Percentiles rank a stretch among this genome's conserved stretches.
phyloP scores from a whole-genome alignment of 2,888 invertebrate species.

The Drosophila ochracea region DNA sequence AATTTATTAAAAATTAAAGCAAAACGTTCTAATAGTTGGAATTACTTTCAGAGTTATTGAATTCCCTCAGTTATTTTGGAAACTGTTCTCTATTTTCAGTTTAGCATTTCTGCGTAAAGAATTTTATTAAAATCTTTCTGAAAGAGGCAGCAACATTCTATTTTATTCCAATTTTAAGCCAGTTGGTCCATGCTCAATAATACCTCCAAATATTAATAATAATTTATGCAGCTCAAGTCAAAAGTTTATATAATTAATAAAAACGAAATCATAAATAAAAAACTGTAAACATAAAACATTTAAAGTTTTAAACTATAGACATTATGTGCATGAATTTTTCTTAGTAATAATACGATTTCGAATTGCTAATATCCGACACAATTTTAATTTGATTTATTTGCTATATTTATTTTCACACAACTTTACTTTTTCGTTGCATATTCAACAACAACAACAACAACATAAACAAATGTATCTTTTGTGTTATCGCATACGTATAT shows the following conservation, averaged over 20 bases:
- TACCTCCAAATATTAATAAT: background rate
- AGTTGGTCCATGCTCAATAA: background rate
- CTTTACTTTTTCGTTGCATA: conserved; percentile 56
- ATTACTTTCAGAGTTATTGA: background rate
- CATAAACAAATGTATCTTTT: conserved; percentile 24
- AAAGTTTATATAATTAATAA: background rate
- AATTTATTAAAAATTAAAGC: background rate
- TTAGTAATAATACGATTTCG: conserved; percentile 7
- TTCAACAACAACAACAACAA: conserved; percentile 36
- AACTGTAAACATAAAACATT: background rate
- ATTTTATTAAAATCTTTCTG: background rate
- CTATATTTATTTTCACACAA: conserved; percentile 26
- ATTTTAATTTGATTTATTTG: conserved; percentile 38
- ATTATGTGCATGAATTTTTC: conserved; percentile 37
- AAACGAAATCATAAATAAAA: background rate
- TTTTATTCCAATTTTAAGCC: background rate
- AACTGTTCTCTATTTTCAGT: background rate
- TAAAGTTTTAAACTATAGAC: background rate
- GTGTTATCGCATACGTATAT: conserved; percentile 29
- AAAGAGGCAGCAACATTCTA: background rate
- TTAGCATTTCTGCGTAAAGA: background rate
- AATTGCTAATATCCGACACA: conserved; percentile 20
- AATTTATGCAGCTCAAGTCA: background rate
- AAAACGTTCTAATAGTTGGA: background rate
- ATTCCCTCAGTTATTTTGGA: background rate